These are phyloP conservation scores for Carollia perspicillata DNA, from an alignment of 2,113 vertebrate genomes.

Conservation along the genomic window DNA sequence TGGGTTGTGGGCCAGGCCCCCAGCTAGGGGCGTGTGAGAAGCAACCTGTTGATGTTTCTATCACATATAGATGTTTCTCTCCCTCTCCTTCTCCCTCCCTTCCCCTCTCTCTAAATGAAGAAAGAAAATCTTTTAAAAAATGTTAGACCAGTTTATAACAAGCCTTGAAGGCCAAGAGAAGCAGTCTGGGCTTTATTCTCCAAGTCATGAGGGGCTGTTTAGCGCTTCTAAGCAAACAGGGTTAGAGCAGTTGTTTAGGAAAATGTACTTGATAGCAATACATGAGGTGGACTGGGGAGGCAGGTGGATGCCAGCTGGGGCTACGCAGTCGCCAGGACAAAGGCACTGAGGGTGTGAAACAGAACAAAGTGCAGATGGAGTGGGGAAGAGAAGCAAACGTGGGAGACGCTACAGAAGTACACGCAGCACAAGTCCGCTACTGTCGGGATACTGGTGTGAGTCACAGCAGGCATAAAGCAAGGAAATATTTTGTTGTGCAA, in stretches of 20 bases:
- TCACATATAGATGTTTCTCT: too few species aligned
- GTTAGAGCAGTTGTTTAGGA: neutral
- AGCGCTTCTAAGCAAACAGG: neutral
- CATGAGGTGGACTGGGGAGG: accelerated
- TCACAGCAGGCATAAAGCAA: neutral
- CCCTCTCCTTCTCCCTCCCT: neutral
- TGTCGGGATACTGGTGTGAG: neutral
- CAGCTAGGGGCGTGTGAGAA: too few species aligned
- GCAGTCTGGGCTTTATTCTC: neutral
- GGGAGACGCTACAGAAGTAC: accelerated
- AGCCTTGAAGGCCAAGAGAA: neutral
- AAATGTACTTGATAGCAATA: neutral
- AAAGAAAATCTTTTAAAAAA: neutral
- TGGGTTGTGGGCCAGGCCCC: too few species aligned
- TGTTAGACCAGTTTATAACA: neutral
- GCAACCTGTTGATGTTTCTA: too few species aligned
- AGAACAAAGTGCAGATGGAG: neutral
- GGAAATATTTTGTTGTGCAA: neutral
- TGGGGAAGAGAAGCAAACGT: accelerated
- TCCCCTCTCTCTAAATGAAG: neutral
- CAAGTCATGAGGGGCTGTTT: neutral
- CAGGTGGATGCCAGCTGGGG: neutral
- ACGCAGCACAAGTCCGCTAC: accelerated
- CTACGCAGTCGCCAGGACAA: neutral
- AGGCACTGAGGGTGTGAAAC: neutral